Evolutionary conservation across 2,888 invertebrate species (phyloP).

Genomic region (Toxonevra muliebris): DNA sequence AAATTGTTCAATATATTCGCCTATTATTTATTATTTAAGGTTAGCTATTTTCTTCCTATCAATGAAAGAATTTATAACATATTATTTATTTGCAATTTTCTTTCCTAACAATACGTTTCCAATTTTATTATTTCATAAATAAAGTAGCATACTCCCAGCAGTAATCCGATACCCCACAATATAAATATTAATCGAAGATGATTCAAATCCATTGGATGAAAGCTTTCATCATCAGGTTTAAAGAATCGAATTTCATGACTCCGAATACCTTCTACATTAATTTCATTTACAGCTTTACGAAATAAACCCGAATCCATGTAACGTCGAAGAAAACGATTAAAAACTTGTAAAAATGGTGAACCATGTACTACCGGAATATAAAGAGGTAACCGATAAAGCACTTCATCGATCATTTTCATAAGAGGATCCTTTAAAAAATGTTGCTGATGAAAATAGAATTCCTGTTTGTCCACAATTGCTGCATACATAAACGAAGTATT

Average conservation of each 20-base stretch:
- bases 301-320: slow-evolving; percentile 47
- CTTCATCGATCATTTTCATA: slow-evolving; percentile 42
- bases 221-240: not conserved
- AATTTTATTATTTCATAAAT: no score
- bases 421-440: slow-evolving; percentile 43
- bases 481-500: slow-evolving; percentile 43
- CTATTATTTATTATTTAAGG: no score
- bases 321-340: slow-evolving; percentile 45
- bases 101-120: no score
- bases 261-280: slow-evolving; percentile 45
- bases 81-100: no score
- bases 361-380: slow-evolving; percentile 47
- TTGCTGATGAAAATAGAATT: slow-evolving; percentile 48
- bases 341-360: slow-evolving; percentile 45
- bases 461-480: slow-evolving; percentile 44
- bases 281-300: slow-evolving; percentile 45
- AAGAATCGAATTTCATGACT: slow-evolving; percentile 43
- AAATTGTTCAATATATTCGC: no score
- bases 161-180: slow-evolving; percentile 2
- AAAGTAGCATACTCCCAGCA: not conserved
- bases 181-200: slow-evolving; percentile 12
- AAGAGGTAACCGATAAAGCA: slow-evolving; percentile 45
- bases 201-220: slow-evolving; percentile 3
- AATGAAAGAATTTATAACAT: no score
- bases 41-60: no score